phyloP scores from a whole-genome alignment of 1,140 invertebrate species.

The Atta colombica region DNA sequence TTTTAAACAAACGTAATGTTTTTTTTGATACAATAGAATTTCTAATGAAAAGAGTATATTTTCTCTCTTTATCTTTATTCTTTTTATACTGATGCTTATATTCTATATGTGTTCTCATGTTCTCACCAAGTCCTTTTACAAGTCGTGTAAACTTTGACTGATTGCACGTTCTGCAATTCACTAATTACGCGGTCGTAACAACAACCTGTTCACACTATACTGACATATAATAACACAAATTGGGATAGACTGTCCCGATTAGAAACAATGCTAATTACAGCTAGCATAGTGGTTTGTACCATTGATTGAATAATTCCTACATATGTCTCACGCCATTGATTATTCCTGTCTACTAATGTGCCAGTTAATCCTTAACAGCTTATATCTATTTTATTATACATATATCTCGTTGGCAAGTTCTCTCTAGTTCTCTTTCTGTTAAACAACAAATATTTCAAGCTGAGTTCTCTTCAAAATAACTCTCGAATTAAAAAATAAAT shows the following conservation, averaged over 20 bases:
- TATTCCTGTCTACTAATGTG: slow-evolving; percentile 6
- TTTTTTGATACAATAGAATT: neutral
- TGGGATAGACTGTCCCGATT: slow-evolving; percentile 50
- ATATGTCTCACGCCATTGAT: neutral
- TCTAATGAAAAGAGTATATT: neutral
- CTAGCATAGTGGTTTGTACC: slow-evolving; percentile 13
- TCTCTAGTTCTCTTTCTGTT: neutral
- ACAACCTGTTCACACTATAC: slow-evolving; percentile 35
- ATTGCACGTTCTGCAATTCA: slow-evolving; percentile 50
- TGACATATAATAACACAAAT: slow-evolving; percentile 53
- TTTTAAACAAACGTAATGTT: neutral
- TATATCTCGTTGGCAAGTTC: neutral
- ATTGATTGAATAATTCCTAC: slow-evolving; percentile 57
- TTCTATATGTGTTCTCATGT: neutral
- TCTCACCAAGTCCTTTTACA: slow-evolving; percentile 1
- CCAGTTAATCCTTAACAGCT: slow-evolving; percentile 3
- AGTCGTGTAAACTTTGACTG: slow-evolving; percentile 15
- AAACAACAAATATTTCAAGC: neutral
- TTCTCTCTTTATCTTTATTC: neutral
- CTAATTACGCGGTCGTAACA: slow-evolving; percentile 60
- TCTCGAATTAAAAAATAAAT: neutral
- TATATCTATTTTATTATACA: neutral
- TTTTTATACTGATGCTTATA: neutral
- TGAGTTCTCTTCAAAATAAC: neutral
- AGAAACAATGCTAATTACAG: slow-evolving; percentile 63